These are phyloP conservation scores for Trichomycterus rosablanca DNA, from an alignment of 2,113 vertebrate species.

Conservation along the genomic window DNA sequence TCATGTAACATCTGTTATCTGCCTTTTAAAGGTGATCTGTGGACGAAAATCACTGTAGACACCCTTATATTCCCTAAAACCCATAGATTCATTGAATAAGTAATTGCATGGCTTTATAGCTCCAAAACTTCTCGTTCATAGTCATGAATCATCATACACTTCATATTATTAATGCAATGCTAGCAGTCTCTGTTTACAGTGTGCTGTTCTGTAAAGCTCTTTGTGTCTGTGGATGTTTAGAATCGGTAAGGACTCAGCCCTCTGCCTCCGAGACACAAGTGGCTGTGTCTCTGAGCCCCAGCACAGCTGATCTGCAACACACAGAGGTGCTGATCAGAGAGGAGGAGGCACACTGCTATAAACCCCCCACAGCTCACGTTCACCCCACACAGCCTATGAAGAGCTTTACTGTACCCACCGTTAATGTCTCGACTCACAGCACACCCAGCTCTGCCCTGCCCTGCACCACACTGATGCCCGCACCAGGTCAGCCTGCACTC, in stretches of 20 bases:
- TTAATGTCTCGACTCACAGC: slow-evolving; percentile 58
- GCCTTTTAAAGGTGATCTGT: too few relatives aligned
- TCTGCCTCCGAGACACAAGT: slow-evolving; percentile 66
- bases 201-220: neutral
- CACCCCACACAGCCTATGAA: slow-evolving; percentile 90
- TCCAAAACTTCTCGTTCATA: too few relatives aligned
- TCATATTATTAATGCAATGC: too few relatives aligned
- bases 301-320: slow-evolving; percentile 79
- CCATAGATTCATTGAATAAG: too few relatives aligned
- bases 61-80: too few relatives aligned
- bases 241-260: slow-evolving; percentile 86
- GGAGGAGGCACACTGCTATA: slow-evolving; percentile 78
- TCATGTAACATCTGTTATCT: too few relatives aligned
- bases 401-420: slow-evolving; percentile 88
- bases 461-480: slow-evolving; percentile 83
- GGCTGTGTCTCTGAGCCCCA: slow-evolving; percentile 71
- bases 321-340: slow-evolving; percentile 77
- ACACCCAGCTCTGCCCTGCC: slow-evolving; percentile 75
- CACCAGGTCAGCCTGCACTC: slow-evolving; percentile 73
- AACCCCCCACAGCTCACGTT: slow-evolving; percentile 78
- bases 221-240: slow-evolving; percentile 62
- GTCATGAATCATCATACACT: too few relatives aligned
- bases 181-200: too few relatives aligned
- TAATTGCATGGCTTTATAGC: too few relatives aligned
- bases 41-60: too few relatives aligned